A percentile compares a stretch with the other conserved stretches of the same genome.
Evolutionary conservation across 2,888 invertebrate species (phyloP).

Genomic region (Tachina grossa): DNA sequence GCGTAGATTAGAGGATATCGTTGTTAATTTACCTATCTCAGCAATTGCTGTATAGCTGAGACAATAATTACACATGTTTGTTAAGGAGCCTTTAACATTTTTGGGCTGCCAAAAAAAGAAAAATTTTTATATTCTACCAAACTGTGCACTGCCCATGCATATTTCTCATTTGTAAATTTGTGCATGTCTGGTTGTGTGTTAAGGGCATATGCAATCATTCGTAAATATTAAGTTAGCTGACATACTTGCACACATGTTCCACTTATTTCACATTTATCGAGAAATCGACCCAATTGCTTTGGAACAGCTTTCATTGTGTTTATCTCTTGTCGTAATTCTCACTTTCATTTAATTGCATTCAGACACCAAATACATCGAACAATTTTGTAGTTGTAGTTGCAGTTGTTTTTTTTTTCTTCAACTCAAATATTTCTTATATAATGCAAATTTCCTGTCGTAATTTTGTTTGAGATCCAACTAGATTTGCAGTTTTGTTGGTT

Average conservation of each 20-base stretch:
- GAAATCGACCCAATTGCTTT: slow-evolving; percentile 65
- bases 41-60: no score
- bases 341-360: slow-evolving; percentile 49
- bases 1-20: no score
- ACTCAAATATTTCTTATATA: neutral
- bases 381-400: neutral
- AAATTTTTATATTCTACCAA: neutral
- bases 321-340: slow-evolving; percentile 58
- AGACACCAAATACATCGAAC: slow-evolving; percentile 4
- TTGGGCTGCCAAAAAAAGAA: no score
- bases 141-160: neutral
- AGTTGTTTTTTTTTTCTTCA: neutral
- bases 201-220: slow-evolving; percentile 47
- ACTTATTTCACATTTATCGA: slow-evolving; percentile 24
- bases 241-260: neutral
- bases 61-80: no score
- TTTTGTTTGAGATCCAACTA: slow-evolving; percentile 46
- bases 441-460: slow-evolving; percentile 5
- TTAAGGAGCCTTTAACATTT: no score
- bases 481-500: slow-evolving; percentile 37
- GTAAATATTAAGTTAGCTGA: slow-evolving; percentile 50
- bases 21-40: no score
- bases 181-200: slow-evolving; percentile 41
- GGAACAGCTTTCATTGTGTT: slow-evolving; percentile 54
- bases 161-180: neutral